Conservation (phyloP, 2,113 vertebrate genomes). For the Oriolus oriolus region DNA sequence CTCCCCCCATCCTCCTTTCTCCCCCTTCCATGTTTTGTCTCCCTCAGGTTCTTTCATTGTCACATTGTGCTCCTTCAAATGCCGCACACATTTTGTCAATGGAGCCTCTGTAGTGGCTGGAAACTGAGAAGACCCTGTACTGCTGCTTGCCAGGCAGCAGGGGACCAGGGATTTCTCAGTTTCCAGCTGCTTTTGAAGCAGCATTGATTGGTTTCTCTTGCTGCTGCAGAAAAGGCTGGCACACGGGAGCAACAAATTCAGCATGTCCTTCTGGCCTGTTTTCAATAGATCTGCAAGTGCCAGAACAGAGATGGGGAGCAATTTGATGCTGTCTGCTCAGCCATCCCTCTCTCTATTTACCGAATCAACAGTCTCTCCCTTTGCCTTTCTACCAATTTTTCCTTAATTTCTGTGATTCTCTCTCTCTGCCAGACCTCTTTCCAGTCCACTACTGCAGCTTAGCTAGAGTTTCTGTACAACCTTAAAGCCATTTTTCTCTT, state of each 20-base stretch:
- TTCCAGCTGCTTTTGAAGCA: slow-evolving; percentile 65
- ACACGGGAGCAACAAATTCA: slow-evolving; percentile 55
- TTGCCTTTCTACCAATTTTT: neutral
- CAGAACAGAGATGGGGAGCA: slow-evolving; percentile 41
- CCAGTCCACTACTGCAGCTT: neutral
- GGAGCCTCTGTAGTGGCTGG: slow-evolving; percentile 56
- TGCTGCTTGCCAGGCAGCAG: slow-evolving; percentile 48
- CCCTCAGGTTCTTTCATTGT: slow-evolving; percentile 43
- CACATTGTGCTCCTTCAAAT: slow-evolving; percentile 55
- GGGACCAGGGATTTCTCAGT: slow-evolving; percentile 50
- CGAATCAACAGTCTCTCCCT: neutral
- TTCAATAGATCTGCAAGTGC: slow-evolving; percentile 47
- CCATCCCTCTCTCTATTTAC: neutral
- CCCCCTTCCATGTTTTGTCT: slow-evolving; percentile 10
- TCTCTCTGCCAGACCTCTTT: neutral
- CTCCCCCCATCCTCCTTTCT: neutral
- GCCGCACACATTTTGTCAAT: slow-evolving; percentile 33
- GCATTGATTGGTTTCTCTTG: slow-evolving; percentile 47
- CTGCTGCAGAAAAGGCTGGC: slow-evolving; percentile 55
- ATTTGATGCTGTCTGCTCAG: slow-evolving; percentile 28
- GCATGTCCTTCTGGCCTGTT: slow-evolving; percentile 57
- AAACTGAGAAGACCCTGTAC: slow-evolving; percentile 53
- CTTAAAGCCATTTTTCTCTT: neutral
- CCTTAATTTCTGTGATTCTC: neutral
- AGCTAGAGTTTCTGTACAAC: neutral